A percentile compares a stretch with the other conserved stretches of the same genome.
These are phyloP conservation scores for Holacanthus passer DNA, from an alignment of 2,113 vertebrate species.

Conservation along the genomic window DNA sequence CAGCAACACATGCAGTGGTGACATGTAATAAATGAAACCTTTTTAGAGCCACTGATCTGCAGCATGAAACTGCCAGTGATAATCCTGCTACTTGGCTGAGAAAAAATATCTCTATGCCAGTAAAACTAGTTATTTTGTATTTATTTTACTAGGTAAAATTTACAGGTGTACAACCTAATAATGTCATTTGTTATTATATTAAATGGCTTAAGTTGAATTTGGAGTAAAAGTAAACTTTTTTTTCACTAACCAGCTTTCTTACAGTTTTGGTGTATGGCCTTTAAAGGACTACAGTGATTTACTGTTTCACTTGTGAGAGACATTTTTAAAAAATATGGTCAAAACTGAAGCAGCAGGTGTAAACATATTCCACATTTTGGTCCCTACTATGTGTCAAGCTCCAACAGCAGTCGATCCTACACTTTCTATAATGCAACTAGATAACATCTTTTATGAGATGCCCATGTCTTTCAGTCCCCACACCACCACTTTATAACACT, in stretches of 20 bases:
- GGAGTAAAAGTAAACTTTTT: no score
- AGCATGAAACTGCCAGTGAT: constrained; percentile 21
- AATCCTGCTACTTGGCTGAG: constrained; percentile 7
- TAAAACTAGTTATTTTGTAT: constrained; percentile 2
- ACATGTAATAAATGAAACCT: constrained; percentile 57
- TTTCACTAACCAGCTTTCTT: no score
- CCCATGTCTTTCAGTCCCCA: not conserved
- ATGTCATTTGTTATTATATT: not conserved
- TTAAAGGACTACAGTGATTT: no score
- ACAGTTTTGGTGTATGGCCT: no score
- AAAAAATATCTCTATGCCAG: not conserved
- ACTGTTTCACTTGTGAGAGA: not conserved
- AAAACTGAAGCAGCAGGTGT: not conserved
- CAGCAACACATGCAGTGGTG: constrained; percentile 49
- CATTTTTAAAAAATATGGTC: no score
- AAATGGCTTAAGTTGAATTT: not conserved
- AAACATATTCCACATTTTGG: not conserved
- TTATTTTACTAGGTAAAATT: not conserved
- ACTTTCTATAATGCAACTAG: not conserved
- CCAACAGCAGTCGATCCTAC: not conserved
- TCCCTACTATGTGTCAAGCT: not conserved
- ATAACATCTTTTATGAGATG: not conserved
- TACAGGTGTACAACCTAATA: not conserved
- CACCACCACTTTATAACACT: not conserved
- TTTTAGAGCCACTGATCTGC: constrained; percentile 53